Evolutionary conservation across 1,140 invertebrate genomes (phyloP).

Genomic region (Pseudomyrmex sp.): DNA sequence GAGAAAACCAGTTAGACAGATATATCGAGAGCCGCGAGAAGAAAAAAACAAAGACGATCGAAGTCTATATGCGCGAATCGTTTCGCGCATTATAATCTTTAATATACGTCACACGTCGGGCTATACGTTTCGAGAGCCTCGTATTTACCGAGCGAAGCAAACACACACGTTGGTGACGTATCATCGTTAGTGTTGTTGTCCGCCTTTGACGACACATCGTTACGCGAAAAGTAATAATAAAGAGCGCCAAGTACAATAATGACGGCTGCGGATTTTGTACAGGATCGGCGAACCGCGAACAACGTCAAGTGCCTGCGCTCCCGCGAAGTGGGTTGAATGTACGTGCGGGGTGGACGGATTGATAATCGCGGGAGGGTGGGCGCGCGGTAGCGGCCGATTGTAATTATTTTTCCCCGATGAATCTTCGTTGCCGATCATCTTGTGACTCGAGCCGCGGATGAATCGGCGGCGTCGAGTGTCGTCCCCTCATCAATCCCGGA

Average conservation of each 20-base stretch:
- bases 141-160: conserved; percentile 58
- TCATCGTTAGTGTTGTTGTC: conserved; percentile 70
- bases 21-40: neutral
- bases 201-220: conserved; percentile 77
- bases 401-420: conserved; percentile 83
- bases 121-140: conserved; percentile 60
- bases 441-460: conserved; percentile 65
- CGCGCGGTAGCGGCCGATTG: conserved; percentile 72
- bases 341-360: neutral
- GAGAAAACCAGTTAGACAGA: neutral
- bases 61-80: neutral
- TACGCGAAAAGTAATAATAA: conserved; percentile 76
- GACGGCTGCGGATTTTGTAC: conserved; percentile 81
- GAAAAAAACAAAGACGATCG: neutral
- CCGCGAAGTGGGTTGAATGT: conserved; percentile 48
- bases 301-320: conserved; percentile 76
- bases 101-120: conserved; percentile 45
- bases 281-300: conserved; percentile 79
- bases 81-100: conserved; percentile 29
- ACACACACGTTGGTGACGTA: conserved; percentile 11
- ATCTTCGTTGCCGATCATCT: conserved; percentile 69
- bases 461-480: conserved; percentile 75
- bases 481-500: conserved; percentile 68
- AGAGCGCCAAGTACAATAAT: conserved; percentile 78
- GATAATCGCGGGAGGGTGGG: conserved; percentile 52